Conservation (phyloP, 2,888 invertebrate genomes). For the Tetanocera ferruginea region DNA sequence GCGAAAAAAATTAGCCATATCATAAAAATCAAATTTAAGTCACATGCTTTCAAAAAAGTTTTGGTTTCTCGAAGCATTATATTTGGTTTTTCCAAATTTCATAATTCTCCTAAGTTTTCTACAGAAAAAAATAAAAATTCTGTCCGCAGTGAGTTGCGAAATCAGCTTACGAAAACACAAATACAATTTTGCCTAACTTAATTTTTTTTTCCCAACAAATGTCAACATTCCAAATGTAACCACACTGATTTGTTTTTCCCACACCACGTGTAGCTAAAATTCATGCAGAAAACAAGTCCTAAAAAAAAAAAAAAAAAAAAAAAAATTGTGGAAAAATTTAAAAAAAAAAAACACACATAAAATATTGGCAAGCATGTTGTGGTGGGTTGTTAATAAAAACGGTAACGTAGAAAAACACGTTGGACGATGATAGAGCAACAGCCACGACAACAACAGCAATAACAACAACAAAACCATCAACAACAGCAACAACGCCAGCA, state of each 20-base stretch:
- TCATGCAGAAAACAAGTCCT: neutral
- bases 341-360: too few relatives aligned
- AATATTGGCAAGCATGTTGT: neutral
- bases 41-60: too few relatives aligned
- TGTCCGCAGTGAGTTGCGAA: too few relatives aligned
- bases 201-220: neutral
- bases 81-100: too few relatives aligned
- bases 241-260: slow-evolving; percentile 23
- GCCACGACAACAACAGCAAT: neutral
- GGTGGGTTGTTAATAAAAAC: neutral
- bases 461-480: too few relatives aligned
- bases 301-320: neutral
- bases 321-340: neutral
- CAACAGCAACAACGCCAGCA: neutral
- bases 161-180: neutral
- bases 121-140: too few relatives aligned
- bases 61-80: too few relatives aligned
- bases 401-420: slow-evolving; percentile 21
- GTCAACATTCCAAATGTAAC: slow-evolving; percentile 12
- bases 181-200: neutral
- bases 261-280: slow-evolving; percentile 31
- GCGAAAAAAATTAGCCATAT: too few relatives aligned
- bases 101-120: neutral
- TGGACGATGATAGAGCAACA: slow-evolving; percentile 6
- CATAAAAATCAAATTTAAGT: too few relatives aligned